A percentile compares a stretch with the other conserved stretches of the same genome.
Conservation (phyloP, 2,888 invertebrate species). For the Mantis religiosa region DNA sequence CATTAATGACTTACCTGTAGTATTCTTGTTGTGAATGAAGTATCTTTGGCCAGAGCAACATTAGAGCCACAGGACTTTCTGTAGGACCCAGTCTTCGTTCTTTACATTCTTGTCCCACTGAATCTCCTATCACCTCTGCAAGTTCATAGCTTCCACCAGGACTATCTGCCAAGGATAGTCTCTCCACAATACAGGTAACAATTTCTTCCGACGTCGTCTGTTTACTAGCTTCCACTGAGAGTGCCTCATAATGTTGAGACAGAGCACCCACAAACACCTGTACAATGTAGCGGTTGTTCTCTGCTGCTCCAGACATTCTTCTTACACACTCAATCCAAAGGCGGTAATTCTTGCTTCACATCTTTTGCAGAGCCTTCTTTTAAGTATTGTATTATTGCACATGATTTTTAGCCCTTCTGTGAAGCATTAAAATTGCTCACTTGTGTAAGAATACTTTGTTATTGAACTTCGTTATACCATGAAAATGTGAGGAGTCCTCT, state of each 20-base stretch:
- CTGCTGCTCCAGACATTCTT: slow-evolving; percentile 36
- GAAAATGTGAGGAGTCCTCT: not conserved
- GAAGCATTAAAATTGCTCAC: not conserved
- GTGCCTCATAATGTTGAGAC: slow-evolving; percentile 82
- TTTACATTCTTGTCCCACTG: slow-evolving; percentile 85
- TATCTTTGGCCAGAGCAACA: slow-evolving; percentile 77
- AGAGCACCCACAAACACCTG: slow-evolving; percentile 87
- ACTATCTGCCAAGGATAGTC: slow-evolving; percentile 57
- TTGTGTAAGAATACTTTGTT: not conserved
- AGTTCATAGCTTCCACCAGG: slow-evolving; percentile 67
- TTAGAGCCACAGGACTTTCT: slow-evolving; percentile 77
- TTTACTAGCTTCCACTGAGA: slow-evolving; percentile 87
- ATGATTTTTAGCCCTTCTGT: not conserved
- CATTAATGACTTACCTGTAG: slow-evolving; percentile 42
- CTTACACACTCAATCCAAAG: not conserved
- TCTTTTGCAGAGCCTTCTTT: not conserved
- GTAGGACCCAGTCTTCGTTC: slow-evolving; percentile 79
- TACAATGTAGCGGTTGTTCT: slow-evolving; percentile 66
- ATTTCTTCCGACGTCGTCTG: slow-evolving; percentile 90
- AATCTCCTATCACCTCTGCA: slow-evolving; percentile 83
- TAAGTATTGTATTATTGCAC: not conserved
- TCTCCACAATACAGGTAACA: slow-evolving; percentile 80
- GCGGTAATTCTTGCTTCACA: not conserved
- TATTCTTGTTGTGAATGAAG: slow-evolving; percentile 46
- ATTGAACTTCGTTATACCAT: not conserved